These are phyloP conservation scores for Origma solitaria DNA, from an alignment of 2,113 vertebrate species.

Conservation along the genomic window DNA sequence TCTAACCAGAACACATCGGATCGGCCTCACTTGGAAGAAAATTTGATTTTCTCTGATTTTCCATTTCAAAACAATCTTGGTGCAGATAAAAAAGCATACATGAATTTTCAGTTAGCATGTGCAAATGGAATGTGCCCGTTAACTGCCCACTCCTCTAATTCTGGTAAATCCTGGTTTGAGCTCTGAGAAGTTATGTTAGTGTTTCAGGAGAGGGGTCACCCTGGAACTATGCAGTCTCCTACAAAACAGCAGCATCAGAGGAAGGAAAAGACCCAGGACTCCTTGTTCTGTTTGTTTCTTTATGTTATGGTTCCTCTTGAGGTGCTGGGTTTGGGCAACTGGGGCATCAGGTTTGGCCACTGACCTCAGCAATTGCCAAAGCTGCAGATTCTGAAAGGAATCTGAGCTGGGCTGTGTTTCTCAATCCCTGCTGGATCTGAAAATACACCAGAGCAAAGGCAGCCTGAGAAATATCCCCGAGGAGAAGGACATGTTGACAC, in stretches of 20 bases:
- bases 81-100: not conserved
- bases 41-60: not conserved
- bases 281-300: accelerated
- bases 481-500: not conserved
- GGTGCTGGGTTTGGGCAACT: not conserved
- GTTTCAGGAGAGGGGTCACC: not conserved
- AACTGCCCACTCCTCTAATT: not conserved
- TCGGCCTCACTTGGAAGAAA: not conserved
- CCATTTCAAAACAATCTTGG: not conserved
- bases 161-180: not conserved
- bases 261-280: not conserved
- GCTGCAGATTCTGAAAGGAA: not conserved
- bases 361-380: not conserved
- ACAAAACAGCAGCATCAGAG: not conserved
- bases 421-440: not conserved
- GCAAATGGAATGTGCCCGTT: not conserved
- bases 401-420: not conserved
- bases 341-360: not conserved
- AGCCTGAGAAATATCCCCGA: not conserved
- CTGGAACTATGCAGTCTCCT: not conserved
- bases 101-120: not conserved
- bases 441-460: not conserved
- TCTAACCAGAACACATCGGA: not conserved
- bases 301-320: not conserved
- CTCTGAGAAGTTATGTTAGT: not conserved